Base-by-base conservation (phyloP, 2,888 invertebrate genomes). In the Scaptomyza polygonia region DNA sequence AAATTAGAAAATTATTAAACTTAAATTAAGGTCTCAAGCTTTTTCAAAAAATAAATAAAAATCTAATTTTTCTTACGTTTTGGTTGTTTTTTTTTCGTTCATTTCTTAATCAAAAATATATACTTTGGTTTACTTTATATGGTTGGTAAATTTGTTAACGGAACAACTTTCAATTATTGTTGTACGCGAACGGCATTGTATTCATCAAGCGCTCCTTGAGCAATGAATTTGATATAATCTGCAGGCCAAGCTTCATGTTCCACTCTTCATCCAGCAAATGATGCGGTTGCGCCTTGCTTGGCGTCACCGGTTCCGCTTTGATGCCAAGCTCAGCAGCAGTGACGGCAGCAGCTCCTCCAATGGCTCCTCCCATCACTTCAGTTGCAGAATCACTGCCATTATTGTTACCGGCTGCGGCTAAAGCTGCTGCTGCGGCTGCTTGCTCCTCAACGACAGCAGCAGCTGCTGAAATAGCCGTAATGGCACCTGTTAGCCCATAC, bases 181-280 rank as follows among this genome's bases (percentile, higher is more conserved):
- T 91, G 71, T 91, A 91, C 47, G 91, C 89, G 82, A 90, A 91
- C 78, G 91, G 92, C 89, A 92, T 90, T 18, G 90, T 90, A 72
- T 91, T 91, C 82, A 92, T 86, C 49, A 91, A 75, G 30, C 92
- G 90, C 80, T 91, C 92, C 79, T 91, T 91, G 69, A 91, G 89
- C 79, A 91, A 83, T 39, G 91, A 91, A 86, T 91, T 91, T 53
- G 91, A 91, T 65, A 91, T 91, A 49, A 91, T 81, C 77, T 92
- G 92, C 77, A 91, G 85, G 70, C 92, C 91, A 39, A 91, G 80
- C 82, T 91, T 92, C 91, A 91, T 91, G 79, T 92, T 91, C 91
- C 91, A 91, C 64, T 91, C 91, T 59, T 91, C 91, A 66, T 88
- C 89, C 59, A 89, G 73, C 64, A 89, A 77, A 57, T 82, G 67